Evolutionary conservation across 2,888 invertebrate genomes (phyloP).

Genomic region (Subacronicta megacephala): DNA sequence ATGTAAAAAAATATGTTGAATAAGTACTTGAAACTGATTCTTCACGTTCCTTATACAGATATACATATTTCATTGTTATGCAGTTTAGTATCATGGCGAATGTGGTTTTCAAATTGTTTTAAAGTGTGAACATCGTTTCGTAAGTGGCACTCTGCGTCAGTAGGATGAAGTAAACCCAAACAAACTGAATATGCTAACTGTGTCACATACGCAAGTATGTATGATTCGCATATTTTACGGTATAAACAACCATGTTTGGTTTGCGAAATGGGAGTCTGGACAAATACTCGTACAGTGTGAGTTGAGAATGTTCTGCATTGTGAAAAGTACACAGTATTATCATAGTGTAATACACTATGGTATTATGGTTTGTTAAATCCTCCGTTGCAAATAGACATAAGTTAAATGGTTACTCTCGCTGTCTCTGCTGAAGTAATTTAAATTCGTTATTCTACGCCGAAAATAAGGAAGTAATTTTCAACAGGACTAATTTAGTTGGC

Average conservation of each 20-base stretch:
- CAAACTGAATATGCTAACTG: conserved; percentile 57
- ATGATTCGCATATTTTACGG: conserved; percentile 62
- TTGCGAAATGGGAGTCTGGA: conserved; percentile 57
- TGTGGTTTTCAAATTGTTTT: conserved; percentile 40
- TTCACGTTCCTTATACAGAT: conserved; percentile 23
- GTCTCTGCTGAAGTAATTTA: conserved; percentile 30
- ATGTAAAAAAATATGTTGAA: conserved; percentile 17
- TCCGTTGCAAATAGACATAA: conserved; percentile 3
- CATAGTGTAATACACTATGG: too few species aligned
- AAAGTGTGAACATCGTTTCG: conserved; percentile 47
- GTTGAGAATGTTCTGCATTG: conserved; percentile 16
- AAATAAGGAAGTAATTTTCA: conserved; percentile 75
- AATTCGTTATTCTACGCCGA: conserved; percentile 48
- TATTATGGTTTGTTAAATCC: not conserved
- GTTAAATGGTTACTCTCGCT: not conserved
- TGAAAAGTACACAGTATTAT: too few species aligned
- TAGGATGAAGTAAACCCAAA: conserved; percentile 64
- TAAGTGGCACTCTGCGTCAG: conserved; percentile 43
- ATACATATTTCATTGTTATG: conserved; percentile 41
- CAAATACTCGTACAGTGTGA: conserved; percentile 41
- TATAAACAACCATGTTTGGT: conserved; percentile 58
- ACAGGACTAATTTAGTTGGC: conserved; percentile 74
- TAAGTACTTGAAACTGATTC: conserved; percentile 33
- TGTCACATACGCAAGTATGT: conserved; percentile 55
- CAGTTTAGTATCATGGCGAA: conserved; percentile 39